These are phyloP conservation scores for Bombyx mandarina DNA, from an alignment of 1,140 invertebrate genomes.

Conservation along the genomic window DNA sequence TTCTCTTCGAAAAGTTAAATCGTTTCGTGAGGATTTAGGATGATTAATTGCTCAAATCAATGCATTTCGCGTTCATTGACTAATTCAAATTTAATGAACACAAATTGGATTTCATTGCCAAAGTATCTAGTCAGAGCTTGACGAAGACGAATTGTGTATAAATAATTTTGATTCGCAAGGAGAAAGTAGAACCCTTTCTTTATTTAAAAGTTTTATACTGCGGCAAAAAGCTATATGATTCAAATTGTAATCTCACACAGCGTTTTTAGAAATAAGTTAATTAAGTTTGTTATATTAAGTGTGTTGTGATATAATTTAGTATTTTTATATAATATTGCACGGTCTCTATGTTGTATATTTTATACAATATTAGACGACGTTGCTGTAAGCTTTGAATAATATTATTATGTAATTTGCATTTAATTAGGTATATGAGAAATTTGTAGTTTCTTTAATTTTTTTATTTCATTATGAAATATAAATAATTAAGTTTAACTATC, in stretches of 20 bases:
- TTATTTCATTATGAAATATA: too few species aligned
- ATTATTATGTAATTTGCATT: too few species aligned
- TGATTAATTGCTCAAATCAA: slow-evolving; percentile 59
- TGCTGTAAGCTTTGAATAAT: too few species aligned
- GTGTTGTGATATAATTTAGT: slow-evolving; percentile 25
- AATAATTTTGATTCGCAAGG: not conserved
- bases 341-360: too few species aligned
- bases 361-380: too few species aligned
- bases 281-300: slow-evolving; percentile 25
- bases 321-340: not conserved
- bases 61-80: slow-evolving; percentile 43
- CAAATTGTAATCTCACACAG: slow-evolving; percentile 2
- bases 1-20: slow-evolving; percentile 58
- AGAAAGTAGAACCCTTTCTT: too few species aligned
- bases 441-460: too few species aligned
- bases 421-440: too few species aligned
- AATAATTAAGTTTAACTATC: too few species aligned
- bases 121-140: slow-evolving; percentile 24
- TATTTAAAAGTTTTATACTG: too few species aligned
- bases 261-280: slow-evolving; percentile 19
- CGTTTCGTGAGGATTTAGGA: slow-evolving; percentile 13
- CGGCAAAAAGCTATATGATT: not conserved
- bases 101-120: slow-evolving; percentile 9
- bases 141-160: not conserved
- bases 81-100: not conserved